Percentiles rank a stretch among this genome's conserved stretches.
These are phyloP conservation scores for Panonychus citri DNA, from an alignment of 1,140 invertebrate species.

Conservation along the genomic window DNA sequence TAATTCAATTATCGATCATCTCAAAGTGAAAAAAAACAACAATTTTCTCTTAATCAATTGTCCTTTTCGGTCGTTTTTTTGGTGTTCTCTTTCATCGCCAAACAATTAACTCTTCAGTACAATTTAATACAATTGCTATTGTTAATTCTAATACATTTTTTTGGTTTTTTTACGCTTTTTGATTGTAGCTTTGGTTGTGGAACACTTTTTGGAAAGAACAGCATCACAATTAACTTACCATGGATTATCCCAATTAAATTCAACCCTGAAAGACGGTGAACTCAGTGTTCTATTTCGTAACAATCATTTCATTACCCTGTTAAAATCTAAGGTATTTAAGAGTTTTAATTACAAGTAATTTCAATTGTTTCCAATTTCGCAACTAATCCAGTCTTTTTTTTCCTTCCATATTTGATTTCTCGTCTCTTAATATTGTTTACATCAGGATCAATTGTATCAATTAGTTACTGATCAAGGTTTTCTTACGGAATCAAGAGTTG, in stretches of 20 bases:
- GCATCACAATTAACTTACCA: constrained; percentile 34
- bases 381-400: background rate
- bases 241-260: constrained; percentile 30
- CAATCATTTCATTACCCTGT: constrained; percentile 35
- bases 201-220: constrained; percentile 30
- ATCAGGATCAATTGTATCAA: constrained; percentile 31
- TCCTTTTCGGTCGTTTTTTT: too few relatives aligned
- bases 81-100: too few relatives aligned
- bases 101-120: too few relatives aligned
- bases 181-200: constrained; percentile 27
- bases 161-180: too few relatives aligned
- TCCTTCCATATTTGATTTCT: constrained; percentile 7
- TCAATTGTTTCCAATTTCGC: background rate
- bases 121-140: background rate
- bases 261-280: constrained; percentile 27
- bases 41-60: too few relatives aligned
- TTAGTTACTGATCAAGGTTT: constrained; percentile 38
- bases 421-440: constrained; percentile 8
- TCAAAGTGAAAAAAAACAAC: too few relatives aligned
- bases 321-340: constrained; percentile 27
- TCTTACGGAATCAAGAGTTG: constrained; percentile 29
- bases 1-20: too few relatives aligned
- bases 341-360: too few relatives aligned
- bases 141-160: background rate
- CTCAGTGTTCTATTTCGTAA: constrained; percentile 35